Conservation (phyloP, 2,888 invertebrate species). For the Elegia similella region DNA sequence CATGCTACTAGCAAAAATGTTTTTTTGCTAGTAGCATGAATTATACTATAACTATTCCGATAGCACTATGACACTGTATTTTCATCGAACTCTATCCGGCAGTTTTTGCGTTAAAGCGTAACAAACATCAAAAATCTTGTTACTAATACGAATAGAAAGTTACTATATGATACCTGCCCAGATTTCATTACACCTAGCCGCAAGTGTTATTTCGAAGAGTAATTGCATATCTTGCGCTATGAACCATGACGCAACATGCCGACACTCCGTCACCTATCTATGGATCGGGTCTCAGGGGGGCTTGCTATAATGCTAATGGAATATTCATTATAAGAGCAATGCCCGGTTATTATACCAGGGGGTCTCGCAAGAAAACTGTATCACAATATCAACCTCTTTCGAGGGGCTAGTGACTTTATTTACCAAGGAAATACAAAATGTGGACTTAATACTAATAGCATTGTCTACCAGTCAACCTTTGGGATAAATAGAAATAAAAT, state of each 20-base stretch:
- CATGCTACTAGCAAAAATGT: too few relatives aligned
- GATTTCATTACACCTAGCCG: slow-evolving; percentile 1
- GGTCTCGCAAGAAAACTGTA: not conserved
- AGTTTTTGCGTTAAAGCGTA: too few relatives aligned
- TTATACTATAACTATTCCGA: too few relatives aligned
- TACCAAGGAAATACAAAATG: too few relatives aligned
- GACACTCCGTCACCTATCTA: slow-evolving; percentile 5
- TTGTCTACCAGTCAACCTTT: too few relatives aligned
- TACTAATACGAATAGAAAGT: not conserved
- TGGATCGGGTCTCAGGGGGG: slow-evolving; percentile 20
- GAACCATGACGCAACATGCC: slow-evolving; percentile 19
- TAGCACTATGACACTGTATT: too few relatives aligned
- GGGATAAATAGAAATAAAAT: too few relatives aligned
- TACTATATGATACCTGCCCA: not conserved
- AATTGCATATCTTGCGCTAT: slow-evolving; percentile 12
- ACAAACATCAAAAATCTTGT: not conserved
- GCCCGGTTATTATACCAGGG: slow-evolving; percentile 22
- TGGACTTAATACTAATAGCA: too few relatives aligned
- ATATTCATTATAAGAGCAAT: slow-evolving; percentile 40
- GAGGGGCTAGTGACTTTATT: not conserved
- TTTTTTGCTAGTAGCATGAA: too few relatives aligned
- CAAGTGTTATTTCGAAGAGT: slow-evolving; percentile 12
- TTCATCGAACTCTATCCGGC: too few relatives aligned
- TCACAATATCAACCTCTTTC: not conserved
- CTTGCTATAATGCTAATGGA: slow-evolving; percentile 32